Base-by-base conservation (phyloP, 2,113 vertebrate species). In the Hippocampus comes region DNA sequence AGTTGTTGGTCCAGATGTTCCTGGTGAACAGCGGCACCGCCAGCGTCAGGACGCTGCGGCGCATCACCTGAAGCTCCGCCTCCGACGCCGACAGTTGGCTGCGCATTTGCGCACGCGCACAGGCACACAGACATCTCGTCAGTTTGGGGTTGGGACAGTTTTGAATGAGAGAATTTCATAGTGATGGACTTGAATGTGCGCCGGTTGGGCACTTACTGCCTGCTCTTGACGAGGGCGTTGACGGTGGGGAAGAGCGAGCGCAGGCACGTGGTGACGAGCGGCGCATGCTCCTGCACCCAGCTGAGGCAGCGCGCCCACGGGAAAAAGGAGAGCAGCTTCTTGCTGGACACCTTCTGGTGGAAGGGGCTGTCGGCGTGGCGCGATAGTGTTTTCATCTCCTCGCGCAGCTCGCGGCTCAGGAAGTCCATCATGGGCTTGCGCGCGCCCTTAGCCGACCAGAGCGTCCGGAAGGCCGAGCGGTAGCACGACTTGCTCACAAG, bases 1-100 rank as follows among this genome's bases (percentile, higher is more conserved):
- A 90, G 71, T 89, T 90, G 76, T 89, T 89, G 78, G 83, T 89
- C 86, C 86, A 90, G 78, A 88, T 88, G 83, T 90, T 90, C 65
- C 89, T 83, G 70, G 87, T 89, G 82, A 90, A 90, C 20, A 90
- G 89, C 1, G 87, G 87, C 65, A 90, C 70, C 65, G 89, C 82
- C 34, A 90, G 84, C 1, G 87, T 85, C 72, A 88, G 80, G 74
- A 90, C 84, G 0, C 79, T 48, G 5, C 89, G 78, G 23, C 87
- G 84, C 63, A 83, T 83, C 78, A 90, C 76, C 74, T 87, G 74
- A 9, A 57, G 75, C 68, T 83, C 72, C 11, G 89, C 89, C 76
- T 88, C 86, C 10, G 89, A 83, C 70, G 83, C 84, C 0, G 87
- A 72, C 80, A 90, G n/a, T 69, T 78, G 74, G 27, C 89, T 90